Evolutionary conservation across 2,113 vertebrate species (phyloP), one percentile per base, ranked within the genome.

Genomic region (Platysternon megacephalum): DNA sequence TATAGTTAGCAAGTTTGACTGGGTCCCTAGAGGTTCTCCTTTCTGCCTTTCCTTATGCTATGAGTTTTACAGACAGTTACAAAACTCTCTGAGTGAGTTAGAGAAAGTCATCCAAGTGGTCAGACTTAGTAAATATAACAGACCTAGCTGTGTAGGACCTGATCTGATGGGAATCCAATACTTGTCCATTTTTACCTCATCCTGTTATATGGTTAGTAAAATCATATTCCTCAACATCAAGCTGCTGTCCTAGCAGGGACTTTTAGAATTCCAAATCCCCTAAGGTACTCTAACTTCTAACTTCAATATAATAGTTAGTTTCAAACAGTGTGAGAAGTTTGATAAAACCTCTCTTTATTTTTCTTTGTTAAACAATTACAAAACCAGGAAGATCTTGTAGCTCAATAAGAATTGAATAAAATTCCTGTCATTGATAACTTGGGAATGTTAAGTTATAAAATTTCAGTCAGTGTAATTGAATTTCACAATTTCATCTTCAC

Each of bases 81-180:
- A 95, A 82, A 90, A 39, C 8, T 90, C 48, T 83, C 84, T 89
- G 84, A 89, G 89, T 48, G 3, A 5, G n/a, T 89, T 85, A 14
- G 17, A 82, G 84, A 91, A 93, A 53, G 76, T 97, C 89, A 93
- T 93, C 93, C 46, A 96, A 96, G 65, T 91, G 79, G 79, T 92
- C 81, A 97, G 29, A 89, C 26, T 49, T 16, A 91, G 68, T 78
- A 97, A 97, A 91, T 74, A 97, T 39, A 94, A 85, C 90, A 97
- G 92, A 89, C 6, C 19, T 55, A 74, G 44, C 12, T 94, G 80
- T 88, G 39, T 52, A n/a, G 96, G 58, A 82, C 26, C 74, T 82
- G 44, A 13, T 86, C 65, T 87, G 85, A 56, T 65, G 86, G 56
- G 79, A 96, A 83, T 93, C 53, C 92, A 94, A 55, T 80, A 35